phyloP scores from a whole-genome alignment of 2,888 invertebrate genomes.

The Diplolepis rosae region DNA sequence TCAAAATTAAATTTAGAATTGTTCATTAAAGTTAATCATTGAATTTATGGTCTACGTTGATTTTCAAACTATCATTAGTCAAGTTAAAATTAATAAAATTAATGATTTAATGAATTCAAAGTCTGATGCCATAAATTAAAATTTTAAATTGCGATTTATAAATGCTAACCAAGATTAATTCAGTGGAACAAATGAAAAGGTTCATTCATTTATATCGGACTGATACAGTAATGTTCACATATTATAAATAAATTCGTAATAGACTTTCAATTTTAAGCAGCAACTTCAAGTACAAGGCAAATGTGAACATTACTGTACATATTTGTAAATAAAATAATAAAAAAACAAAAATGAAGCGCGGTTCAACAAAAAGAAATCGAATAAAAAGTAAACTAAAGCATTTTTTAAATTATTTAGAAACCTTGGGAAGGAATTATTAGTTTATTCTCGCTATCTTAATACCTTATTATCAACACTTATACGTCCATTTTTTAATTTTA shows the following conservation, averaged over 20 bases:
- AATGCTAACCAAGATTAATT: conserved; percentile 56
- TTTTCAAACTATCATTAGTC: conserved; percentile 59
- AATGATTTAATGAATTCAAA: too few species aligned
- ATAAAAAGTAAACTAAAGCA: conserved; percentile 21
- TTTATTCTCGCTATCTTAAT: conserved; percentile 5
- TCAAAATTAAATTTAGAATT: not conserved
- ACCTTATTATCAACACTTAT: conserved; percentile 10
- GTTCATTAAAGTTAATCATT: not conserved
- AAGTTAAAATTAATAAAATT: conserved; percentile 45
- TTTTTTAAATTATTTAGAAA: not conserved
- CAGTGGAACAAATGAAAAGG: conserved; percentile 49
- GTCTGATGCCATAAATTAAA: too few species aligned
- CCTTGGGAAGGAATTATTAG: conserved; percentile 16
- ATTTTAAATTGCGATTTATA: conserved; percentile 30
- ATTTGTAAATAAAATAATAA: conserved; percentile 61
- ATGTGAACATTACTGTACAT: too few species aligned
- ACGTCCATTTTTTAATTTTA: conserved; percentile 1
- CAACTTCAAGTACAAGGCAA: too few species aligned
- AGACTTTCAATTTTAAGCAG: too few species aligned
- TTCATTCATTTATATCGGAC: conserved; percentile 52
- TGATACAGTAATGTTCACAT: too few species aligned
- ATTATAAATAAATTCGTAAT: too few species aligned
- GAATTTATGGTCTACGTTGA: not conserved
- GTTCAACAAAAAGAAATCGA: conserved; percentile 27
- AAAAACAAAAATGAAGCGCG: conserved; percentile 54